These are phyloP conservation scores for Periphyllus acericola DNA, from an alignment of 2,888 invertebrate species.

Conservation along the genomic window DNA sequence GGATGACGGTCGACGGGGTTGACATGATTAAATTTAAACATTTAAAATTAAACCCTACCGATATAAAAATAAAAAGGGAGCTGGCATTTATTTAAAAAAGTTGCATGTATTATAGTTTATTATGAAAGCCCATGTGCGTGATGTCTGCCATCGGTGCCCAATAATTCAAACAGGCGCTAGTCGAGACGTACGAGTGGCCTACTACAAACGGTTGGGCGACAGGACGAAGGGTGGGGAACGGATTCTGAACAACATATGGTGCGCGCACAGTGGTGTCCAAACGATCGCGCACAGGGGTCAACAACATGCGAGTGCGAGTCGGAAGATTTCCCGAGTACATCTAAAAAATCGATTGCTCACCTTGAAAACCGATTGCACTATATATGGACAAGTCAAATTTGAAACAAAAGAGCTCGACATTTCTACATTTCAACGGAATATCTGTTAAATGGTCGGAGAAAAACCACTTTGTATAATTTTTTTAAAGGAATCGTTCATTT, in stretches of 20 bases:
- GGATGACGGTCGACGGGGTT: not conserved
- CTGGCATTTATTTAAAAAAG: slow-evolving; percentile 39
- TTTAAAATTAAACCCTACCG: slow-evolving; percentile 18
- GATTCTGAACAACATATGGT: slow-evolving; percentile 61
- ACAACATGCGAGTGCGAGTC: slow-evolving; percentile 46
- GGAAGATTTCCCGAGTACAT: slow-evolving; percentile 11
- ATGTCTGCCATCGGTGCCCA: slow-evolving; percentile 42
- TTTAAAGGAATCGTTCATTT: slow-evolving; percentile 12
- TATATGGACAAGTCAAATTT: slow-evolving; percentile 23
- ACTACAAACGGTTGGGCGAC: slow-evolving; percentile 36
- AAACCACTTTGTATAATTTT: slow-evolving; percentile 35
- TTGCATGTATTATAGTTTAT: slow-evolving; percentile 3
- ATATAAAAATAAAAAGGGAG: not conserved
- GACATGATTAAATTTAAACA: slow-evolving; percentile 20
- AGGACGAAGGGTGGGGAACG: slow-evolving; percentile 29
- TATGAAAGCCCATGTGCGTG: slow-evolving; percentile 40
- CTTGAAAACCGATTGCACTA: slow-evolving; percentile 46
- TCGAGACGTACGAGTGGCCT: slow-evolving; percentile 44
- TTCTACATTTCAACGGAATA: not conserved
- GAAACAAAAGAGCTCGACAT: slow-evolving; percentile 39
- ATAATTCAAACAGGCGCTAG: slow-evolving; percentile 53
- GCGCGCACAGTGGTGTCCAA: slow-evolving; percentile 54
- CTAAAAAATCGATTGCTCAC: slow-evolving; percentile 11
- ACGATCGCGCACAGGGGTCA: slow-evolving; percentile 45
- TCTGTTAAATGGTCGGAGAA: slow-evolving; percentile 15